Conservation (phyloP, 2,113 vertebrate species). For the Bos indicus region DNA sequence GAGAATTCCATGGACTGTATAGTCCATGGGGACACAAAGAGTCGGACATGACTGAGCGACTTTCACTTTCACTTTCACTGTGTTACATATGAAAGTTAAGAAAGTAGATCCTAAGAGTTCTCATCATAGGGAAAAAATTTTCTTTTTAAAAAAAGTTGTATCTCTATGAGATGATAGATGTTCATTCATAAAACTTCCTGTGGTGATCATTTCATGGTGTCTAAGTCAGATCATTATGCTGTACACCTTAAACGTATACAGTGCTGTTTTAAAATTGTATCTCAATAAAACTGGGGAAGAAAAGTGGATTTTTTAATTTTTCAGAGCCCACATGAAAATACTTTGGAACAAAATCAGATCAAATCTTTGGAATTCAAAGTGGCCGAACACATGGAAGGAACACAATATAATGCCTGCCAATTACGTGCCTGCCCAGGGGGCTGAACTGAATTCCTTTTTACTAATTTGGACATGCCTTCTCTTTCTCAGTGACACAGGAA, state of each 20-base stretch:
- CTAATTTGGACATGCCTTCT: slow-evolving; percentile 13
- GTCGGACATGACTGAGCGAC: rapidly evolving
- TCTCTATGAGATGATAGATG: neutral
- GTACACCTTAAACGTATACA: neutral
- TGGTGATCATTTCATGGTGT: neutral
- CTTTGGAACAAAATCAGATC: neutral
- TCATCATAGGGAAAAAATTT: neutral
- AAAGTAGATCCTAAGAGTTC: neutral
- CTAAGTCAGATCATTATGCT: neutral
- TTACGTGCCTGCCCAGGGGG: neutral
- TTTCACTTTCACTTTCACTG: neutral
- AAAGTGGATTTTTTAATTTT: neutral
- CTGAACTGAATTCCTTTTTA: neutral
- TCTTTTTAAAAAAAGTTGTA: neutral
- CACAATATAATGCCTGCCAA: neutral
- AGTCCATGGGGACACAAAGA: neutral
- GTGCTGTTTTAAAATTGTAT: neutral
- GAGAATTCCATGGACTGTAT: neutral
- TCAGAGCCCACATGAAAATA: neutral
- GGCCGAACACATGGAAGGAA: neutral
- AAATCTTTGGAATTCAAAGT: neutral
- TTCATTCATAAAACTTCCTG: neutral
- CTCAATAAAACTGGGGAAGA: neutral
- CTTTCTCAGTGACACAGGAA: slow-evolving; percentile 88
- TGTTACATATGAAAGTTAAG: neutral